Evolutionary conservation across 2,113 vertebrate species (phyloP), one percentile per base, ranked within the genome.

Genomic region (Leptodactylus fuscus): DNA sequence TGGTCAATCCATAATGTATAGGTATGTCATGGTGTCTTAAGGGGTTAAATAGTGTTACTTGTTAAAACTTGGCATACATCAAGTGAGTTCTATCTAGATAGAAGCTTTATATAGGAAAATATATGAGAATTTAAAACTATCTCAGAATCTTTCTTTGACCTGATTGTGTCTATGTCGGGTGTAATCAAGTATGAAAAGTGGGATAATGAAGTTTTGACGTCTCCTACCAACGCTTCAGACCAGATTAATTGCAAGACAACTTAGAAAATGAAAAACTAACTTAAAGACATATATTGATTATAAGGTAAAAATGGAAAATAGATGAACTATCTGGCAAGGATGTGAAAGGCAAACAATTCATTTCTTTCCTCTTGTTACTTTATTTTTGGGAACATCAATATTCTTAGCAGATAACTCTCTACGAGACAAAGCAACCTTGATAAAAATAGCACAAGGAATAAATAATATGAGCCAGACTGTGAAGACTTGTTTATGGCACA

Each of bases 281-380:
- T 84, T 77, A 84, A 84, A 84, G 82, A 84, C 58, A 67, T 44
- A 4, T 77, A 84, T 84, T 75, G 71, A 84, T 84, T 67, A 36
- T 49, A 67, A 51, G 73, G 71, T 84, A 84, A 77, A 84, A 84
- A 84, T 82, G 69, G 81, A 82, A 82, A 82, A 73, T 77, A 73
- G 41, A 77, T 67, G 49, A 62, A 10, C 55, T 16, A 44, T 51
- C 83, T 78, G 83, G 62, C 83, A 85, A n/a, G 73, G 74, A 85
- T 27, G 74, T 69, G 83, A 85, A 69, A 78, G 60, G 32, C 74
- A 85, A 69, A 76, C 60, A 69, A 85, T 85, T 69, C 58, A 78
- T 62, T 67, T 78, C 70, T 78, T 49, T 78, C 46, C 83, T 78
- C 83, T 78, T 22, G 58, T 85, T 51, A 85, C 74, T 51, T 78